Base-by-base conservation (phyloP, 2,797 vertebrate species). In the Anas georgica region DNA sequence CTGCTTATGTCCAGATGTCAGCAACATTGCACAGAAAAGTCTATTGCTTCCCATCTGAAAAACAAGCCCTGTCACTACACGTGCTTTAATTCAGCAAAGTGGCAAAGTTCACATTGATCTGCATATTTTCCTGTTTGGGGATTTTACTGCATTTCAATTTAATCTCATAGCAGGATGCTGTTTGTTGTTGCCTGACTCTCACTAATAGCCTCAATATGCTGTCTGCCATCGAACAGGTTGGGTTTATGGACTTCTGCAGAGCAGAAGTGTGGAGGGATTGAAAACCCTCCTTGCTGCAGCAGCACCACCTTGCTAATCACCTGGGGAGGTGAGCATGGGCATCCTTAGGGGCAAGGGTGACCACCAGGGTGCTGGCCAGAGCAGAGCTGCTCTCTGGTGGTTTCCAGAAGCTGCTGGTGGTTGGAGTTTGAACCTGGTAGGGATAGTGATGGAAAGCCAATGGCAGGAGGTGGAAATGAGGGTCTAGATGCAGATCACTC, bases 181-280 rank as follows among this genome's bases (percentile, higher is more conserved):
- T 88, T 94, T 94, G 89, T 76, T 92, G 77, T 91, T 89, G 39
- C 83, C 46, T 86, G 83, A 7, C 74, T 83, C 84, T 66, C 82
- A 91, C 88, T 91, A 90, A 94, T 86, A 86, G 81, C 56, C 29
- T 60, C 94, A 95, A 92, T 96, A 88, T 94, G 88, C 70, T 80
- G 43, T 11, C 93, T 91, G 8, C 74, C 84, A 31, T 86, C 82
- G 62, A 16, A 76, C 62, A 63, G 69, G 56, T 25, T 25, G 77
- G 54, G 62, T 88, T 91, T 80, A 29, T 15, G 89, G 82, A 15
- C 60, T 87, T 66, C 23, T 0, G 1, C 67, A 33, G 67, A 76
- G 59, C 62, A 86, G 43, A 16, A 73, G 26, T 2, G 69, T 69
- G 58, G 26, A 33, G 43, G 14, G 35, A 23, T 46, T 79, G 68